These are phyloP conservation scores for Plebejus melissa DNA, from an alignment of 2,888 invertebrate genomes.

Conservation along the genomic window DNA sequence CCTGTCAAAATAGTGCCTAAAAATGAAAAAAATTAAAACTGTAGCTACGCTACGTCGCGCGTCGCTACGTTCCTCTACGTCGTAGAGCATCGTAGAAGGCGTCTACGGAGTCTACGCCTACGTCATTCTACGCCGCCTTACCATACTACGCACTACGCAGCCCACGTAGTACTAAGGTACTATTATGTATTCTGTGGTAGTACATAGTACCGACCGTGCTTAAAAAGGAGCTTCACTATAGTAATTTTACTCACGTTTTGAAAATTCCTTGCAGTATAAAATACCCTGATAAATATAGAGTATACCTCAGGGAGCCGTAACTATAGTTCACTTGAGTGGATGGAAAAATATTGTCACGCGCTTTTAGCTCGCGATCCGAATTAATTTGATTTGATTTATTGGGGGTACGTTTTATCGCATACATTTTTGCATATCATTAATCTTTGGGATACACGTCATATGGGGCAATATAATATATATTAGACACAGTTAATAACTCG, in stretches of 20 bases:
- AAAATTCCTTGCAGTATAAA: not conserved
- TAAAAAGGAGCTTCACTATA: not conserved
- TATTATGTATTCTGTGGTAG: too few relatives aligned
- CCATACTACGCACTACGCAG: too few relatives aligned
- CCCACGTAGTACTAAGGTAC: too few relatives aligned
- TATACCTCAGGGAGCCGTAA: not conserved
- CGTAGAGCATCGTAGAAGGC: too few relatives aligned
- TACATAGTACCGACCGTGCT: too few relatives aligned
- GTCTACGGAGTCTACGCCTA: too few relatives aligned
- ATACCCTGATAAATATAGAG: not conserved
- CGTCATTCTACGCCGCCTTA: too few relatives aligned
- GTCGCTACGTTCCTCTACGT: too few relatives aligned
- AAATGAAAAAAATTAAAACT: too few relatives aligned
- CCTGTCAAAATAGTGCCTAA: too few relatives aligned
- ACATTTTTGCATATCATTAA: not conserved
- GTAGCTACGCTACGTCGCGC: too few relatives aligned
- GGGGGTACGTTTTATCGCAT: not conserved
- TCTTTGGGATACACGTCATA: not conserved
- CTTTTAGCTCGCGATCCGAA: not conserved
- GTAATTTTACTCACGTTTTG: not conserved
- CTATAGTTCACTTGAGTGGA: not conserved
- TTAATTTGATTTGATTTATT: constrained; percentile 11
- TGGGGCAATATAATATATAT: not conserved
- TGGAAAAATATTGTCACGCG: not conserved
- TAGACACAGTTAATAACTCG: not conserved